These are phyloP conservation scores for Paramacrobiotus metropolitanus DNA, from an alignment of 1,140 invertebrate species.

Conservation along the genomic window DNA sequence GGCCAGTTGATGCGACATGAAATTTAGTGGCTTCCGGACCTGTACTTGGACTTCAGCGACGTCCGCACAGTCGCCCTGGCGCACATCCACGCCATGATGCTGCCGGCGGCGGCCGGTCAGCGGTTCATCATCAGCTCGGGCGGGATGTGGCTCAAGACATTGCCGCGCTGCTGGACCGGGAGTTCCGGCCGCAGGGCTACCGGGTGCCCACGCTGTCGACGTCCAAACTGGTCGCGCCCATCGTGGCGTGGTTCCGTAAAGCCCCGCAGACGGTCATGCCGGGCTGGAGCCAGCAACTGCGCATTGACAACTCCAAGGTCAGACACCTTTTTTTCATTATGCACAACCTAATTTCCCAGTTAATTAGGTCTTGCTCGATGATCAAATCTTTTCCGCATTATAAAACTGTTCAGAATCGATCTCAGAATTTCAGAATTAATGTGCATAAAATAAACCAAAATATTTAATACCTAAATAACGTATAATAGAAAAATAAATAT, in stretches of 20 bases:
- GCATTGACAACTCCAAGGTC: conserved; percentile 29
- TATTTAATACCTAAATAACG: no score
- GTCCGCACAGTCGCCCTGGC: conserved; percentile 31
- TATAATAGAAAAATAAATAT: no score
- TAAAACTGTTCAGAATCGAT: no score
- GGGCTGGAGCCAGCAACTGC: conserved; percentile 24
- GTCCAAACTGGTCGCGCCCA: conserved; percentile 26
- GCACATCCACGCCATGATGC: conserved; percentile 29
- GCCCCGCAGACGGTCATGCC: conserved; percentile 24
- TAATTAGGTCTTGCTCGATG: no score
- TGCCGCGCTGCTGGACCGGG: conserved; percentile 22
- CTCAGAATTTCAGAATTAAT: no score
- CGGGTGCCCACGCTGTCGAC: conserved; percentile 25
- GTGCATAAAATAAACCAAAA: no score
- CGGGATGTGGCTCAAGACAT: conserved; percentile 26
- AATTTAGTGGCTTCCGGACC: conserved; percentile 26
- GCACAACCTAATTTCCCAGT: no score
- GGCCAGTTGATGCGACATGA: no score
- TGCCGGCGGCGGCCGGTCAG: conserved; percentile 26
- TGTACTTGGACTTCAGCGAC: conserved; percentile 28
- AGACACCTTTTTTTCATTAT: conserved; percentile 11
- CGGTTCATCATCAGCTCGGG: conserved; percentile 21
- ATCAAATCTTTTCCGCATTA: no score
- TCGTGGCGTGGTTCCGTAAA: conserved; percentile 26
- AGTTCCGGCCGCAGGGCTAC: conserved; percentile 27